phyloP scores from a whole-genome alignment of 2,888 invertebrate genomes.

The Drosophila quasianomalipes region DNA sequence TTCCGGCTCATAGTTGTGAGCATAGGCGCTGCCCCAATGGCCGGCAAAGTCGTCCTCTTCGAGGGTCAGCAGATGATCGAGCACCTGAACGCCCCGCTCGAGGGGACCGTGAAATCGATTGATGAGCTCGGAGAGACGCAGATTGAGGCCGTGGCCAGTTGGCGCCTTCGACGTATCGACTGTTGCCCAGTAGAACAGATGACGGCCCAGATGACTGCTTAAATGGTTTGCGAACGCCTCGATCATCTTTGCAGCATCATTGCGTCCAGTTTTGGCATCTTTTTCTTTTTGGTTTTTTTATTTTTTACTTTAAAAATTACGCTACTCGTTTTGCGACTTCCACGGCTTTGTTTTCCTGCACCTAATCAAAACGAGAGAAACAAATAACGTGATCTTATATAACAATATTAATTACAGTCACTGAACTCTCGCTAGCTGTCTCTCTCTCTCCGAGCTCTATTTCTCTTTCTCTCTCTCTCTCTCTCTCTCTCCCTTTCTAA shows the following conservation, averaged over 20 bases:
- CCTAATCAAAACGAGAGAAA: slow-evolving; percentile 15
- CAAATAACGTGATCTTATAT: slow-evolving; percentile 24
- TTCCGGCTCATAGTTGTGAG: slow-evolving; percentile 83
- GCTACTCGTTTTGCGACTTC: slow-evolving; percentile 27
- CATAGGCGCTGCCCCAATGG: slow-evolving; percentile 84
- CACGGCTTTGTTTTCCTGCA: slow-evolving; percentile 28
- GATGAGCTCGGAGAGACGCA: slow-evolving; percentile 87
- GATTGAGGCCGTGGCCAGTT: slow-evolving; percentile 84
- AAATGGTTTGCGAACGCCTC: slow-evolving; percentile 85
- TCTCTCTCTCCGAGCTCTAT: background rate
- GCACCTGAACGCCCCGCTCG: slow-evolving; percentile 86
- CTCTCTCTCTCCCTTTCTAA: background rate
- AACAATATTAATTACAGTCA: slow-evolving; percentile 21
- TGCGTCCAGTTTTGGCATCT: slow-evolving; percentile 47
- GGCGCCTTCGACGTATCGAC: slow-evolving; percentile 82
- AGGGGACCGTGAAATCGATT: slow-evolving; percentile 85
- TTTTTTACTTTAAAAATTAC: slow-evolving; percentile 3
- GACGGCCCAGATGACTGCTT: slow-evolving; percentile 86
- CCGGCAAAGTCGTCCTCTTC: slow-evolving; percentile 85
- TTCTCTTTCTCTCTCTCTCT: background rate
- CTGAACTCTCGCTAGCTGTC: slow-evolving; percentile 9
- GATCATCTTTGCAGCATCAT: slow-evolving; percentile 82
- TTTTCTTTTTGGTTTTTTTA: slow-evolving; percentile 15
- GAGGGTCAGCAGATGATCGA: slow-evolving; percentile 89
- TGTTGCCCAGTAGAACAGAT: slow-evolving; percentile 88